Conservation (phyloP, 2,797 vertebrate genomes). For the Perodicticus potto region DNA sequence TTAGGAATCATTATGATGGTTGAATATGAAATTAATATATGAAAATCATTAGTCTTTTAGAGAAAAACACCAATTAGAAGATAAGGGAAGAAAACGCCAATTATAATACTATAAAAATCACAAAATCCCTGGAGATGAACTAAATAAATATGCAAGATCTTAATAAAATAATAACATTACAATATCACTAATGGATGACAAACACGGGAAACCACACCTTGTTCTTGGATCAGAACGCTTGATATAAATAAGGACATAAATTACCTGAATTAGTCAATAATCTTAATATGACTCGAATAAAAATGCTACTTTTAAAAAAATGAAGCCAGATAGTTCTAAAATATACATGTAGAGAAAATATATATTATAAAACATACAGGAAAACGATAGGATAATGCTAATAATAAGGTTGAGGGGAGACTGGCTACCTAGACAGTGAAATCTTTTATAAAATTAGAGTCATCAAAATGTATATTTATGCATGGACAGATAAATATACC, state of each 20-base stretch:
- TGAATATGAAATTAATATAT: background rate
- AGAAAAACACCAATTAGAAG: background rate
- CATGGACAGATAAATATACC: background rate
- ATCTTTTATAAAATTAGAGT: background rate
- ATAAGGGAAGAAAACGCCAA: background rate
- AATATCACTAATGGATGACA: background rate
- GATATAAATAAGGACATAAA: background rate
- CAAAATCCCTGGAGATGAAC: background rate
- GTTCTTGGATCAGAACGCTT: background rate
- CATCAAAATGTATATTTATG: background rate
- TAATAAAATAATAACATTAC: background rate
- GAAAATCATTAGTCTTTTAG: background rate
- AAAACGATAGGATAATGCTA: background rate
- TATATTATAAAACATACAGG: background rate
- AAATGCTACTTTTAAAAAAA: background rate
- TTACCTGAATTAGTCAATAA: background rate
- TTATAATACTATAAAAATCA: background rate
- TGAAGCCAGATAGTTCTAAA: background rate
- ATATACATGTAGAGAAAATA: background rate
- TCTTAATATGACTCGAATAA: background rate
- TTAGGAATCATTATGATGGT: background rate
- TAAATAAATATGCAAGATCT: background rate
- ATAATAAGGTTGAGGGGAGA: background rate
- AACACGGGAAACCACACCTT: background rate
- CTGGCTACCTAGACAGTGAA: background rate